These are phyloP conservation scores for Hedychridium roseum DNA, from an alignment of 2,888 invertebrate species.

Conservation along the genomic window DNA sequence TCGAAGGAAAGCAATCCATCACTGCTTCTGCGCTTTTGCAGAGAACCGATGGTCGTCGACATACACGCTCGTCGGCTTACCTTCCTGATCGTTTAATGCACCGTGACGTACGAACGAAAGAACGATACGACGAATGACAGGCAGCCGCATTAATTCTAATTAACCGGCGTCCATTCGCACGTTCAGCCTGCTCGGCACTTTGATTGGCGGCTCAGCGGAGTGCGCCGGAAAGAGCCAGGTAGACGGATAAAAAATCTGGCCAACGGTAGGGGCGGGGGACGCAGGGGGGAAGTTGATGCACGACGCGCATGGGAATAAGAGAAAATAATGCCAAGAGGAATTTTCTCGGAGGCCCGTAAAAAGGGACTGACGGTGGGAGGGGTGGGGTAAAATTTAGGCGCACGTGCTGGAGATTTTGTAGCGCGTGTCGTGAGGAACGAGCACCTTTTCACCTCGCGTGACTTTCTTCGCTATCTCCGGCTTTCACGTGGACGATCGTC, in stretches of 20 bases:
- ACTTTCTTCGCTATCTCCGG: too few species aligned
- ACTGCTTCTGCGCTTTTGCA: background rate
- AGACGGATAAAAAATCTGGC: conserved; percentile 16
- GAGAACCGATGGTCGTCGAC: background rate
- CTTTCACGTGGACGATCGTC: too few species aligned
- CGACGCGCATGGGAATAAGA: too few species aligned
- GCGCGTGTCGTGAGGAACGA: conserved; percentile 33
- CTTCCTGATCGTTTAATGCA: conserved; percentile 1
- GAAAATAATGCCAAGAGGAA: background rate
- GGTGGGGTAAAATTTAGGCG: conserved; percentile 38
- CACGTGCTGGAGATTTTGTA: conserved; percentile 43
- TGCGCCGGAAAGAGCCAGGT: conserved; percentile 2
- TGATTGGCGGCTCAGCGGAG: conserved; percentile 18
- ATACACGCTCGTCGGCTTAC: background rate
- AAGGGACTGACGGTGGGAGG: background rate
- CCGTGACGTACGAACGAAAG: conserved; percentile 10
- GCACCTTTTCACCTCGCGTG: too few species aligned
- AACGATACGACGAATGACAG: conserved; percentile 34
- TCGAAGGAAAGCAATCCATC: too few species aligned
- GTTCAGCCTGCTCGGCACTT: conserved; percentile 17
- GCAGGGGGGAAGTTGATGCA: background rate
- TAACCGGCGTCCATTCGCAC: conserved; percentile 36
- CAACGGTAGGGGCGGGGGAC: conserved; percentile 1
- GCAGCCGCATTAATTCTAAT: conserved; percentile 50
- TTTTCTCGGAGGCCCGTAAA: too few species aligned